phyloP scores from a whole-genome alignment of 37 sponge, comb jelly and placozoan species.

The Amphimedon queenslandica region DNA sequence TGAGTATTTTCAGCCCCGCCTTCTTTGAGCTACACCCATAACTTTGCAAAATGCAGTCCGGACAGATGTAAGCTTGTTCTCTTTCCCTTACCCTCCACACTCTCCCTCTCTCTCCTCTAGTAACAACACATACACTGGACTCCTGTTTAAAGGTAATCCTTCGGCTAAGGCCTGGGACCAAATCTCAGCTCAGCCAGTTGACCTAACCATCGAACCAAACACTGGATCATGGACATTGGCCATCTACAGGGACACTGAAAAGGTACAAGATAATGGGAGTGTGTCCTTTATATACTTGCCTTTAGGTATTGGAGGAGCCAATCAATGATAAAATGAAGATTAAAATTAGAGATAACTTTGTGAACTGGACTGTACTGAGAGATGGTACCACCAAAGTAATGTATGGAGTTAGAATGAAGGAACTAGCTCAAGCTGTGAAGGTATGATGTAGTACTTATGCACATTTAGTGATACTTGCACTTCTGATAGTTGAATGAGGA shows the following conservation, averaged over 20 bases:
- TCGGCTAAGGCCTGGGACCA: conserved; percentile 42
- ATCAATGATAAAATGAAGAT: background rate
- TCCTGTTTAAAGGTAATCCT: conserved; percentile 31
- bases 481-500: no score
- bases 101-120: no score
- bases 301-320: background rate
- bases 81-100: no score
- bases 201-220: conserved; percentile 16
- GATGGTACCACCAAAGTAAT: background rate
- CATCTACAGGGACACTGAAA: background rate
- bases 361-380: background rate
- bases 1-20: no score
- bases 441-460: no score
- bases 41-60: no score
- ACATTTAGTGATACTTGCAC: no score
- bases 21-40: no score
- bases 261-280: background rate
- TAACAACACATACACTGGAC: conserved; percentile 27
- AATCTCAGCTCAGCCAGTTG: conserved; percentile 12
- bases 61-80: no score
- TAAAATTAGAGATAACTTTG: background rate
- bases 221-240: background rate
- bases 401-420: background rate
- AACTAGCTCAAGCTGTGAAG: background rate
- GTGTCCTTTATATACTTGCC: background rate